Percentiles rank a stretch among this genome's conserved stretches.
Conservation (phyloP, 2,888 invertebrate genomes). For the Drosophila atripex region DNA sequence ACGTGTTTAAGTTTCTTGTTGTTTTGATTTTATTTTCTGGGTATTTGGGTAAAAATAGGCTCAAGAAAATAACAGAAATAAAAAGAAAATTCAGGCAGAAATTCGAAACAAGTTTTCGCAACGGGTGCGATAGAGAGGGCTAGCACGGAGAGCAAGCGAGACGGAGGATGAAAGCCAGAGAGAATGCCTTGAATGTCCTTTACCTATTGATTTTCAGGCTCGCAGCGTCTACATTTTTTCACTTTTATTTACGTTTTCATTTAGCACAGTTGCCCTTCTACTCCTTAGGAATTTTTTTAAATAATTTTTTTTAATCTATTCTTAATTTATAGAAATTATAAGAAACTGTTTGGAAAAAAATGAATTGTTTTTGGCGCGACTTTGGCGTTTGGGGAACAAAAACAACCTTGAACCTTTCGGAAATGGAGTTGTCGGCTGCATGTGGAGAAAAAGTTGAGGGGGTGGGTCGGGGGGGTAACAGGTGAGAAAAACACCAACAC, state of each 20-base stretch:
- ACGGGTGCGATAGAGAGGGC: constrained; percentile 7
- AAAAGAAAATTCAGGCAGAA: constrained; percentile 29
- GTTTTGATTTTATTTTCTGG: constrained; percentile 27
- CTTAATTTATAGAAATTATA: constrained; percentile 4
- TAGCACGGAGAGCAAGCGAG: constrained; percentile 16
- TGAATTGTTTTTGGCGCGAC: constrained; percentile 31
- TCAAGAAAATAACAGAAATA: constrained; percentile 12
- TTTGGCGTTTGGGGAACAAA: constrained; percentile 19
- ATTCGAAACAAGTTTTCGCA: constrained; percentile 13
- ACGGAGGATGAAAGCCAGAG: constrained; percentile 6
- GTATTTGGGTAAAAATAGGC: constrained; percentile 58
- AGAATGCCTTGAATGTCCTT: constrained; percentile 49
- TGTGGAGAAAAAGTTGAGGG: neutral
- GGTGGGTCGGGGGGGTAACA: constrained; percentile 1
- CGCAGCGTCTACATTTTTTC: constrained; percentile 19
- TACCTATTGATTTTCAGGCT: constrained; percentile 71
- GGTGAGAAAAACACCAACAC: constrained; percentile 12
- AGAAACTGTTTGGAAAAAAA: constrained; percentile 7
- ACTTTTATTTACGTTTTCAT: constrained; percentile 37
- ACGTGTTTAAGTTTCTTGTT: constrained; percentile 25
- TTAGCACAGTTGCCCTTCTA: constrained; percentile 11
- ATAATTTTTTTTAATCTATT: neutral
- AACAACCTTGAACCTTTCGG: constrained; percentile 78
- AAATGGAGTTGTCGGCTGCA: constrained; percentile 2
- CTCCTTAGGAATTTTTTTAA: neutral